phyloP scores from a whole-genome alignment of 2,113 vertebrate species.

The Trogon surrucura region DNA sequence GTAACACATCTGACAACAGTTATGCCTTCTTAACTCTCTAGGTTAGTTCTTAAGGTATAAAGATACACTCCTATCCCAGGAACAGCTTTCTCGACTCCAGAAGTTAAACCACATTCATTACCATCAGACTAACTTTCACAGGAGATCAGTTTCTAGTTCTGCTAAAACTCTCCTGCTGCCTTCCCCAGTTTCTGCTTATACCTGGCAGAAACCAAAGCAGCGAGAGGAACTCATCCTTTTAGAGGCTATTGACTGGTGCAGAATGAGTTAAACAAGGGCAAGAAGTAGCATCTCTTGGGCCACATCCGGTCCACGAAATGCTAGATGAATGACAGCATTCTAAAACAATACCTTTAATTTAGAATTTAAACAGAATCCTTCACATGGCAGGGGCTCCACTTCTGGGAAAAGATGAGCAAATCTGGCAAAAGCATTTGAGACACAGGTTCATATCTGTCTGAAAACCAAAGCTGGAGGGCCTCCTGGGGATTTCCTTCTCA shows the following conservation, averaged over 20 bases:
- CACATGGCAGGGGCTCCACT: not conserved
- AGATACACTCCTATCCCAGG: not conserved
- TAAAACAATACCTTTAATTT: not conserved
- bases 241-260: not conserved
- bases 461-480: not conserved
- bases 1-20: not conserved
- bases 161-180: not conserved
- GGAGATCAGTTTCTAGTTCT: not conserved
- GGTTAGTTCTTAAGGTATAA: not conserved
- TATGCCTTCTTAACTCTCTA: not conserved
- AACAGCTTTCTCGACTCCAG: not conserved
- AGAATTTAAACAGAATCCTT: not conserved
- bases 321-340: not conserved
- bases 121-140: not conserved
- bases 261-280: not conserved
- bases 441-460: not conserved
- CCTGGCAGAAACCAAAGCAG: not conserved
- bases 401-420: not conserved
- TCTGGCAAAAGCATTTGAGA: not conserved
- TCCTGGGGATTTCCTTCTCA: not conserved
- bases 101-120: not conserved
- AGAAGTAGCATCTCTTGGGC: not conserved
- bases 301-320: not conserved
- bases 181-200: not conserved
- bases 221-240: not conserved